Conservation (phyloP, 2,113 vertebrate species). For the Myxocyprinus asiaticus region DNA sequence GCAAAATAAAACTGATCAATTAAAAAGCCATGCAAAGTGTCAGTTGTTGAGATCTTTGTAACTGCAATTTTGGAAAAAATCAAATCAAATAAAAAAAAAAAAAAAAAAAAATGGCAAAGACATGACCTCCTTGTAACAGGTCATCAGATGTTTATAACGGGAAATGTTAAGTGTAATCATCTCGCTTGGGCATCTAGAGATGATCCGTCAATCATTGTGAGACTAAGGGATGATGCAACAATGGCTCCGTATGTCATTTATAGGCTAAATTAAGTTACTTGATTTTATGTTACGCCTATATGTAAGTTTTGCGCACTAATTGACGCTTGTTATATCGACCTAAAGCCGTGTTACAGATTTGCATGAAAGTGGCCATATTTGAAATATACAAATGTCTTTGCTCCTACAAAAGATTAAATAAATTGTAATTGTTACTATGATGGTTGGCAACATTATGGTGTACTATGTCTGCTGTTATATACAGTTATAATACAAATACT, state of each 20-base stretch:
- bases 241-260: neutral
- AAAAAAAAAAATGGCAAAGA: neutral
- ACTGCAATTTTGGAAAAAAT: neutral
- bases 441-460: neutral
- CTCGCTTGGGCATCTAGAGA: neutral
- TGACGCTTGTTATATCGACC: neutral
- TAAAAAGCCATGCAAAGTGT: neutral
- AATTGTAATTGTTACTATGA: neutral
- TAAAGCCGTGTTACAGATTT: constrained; percentile 9
- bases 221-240: constrained; percentile 3
- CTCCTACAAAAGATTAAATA: neutral
- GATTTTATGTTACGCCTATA: neutral
- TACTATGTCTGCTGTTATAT: neutral
- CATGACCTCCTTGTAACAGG: neutral
- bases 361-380: neutral
- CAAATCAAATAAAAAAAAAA: neutral
- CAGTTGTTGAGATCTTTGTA: neutral
- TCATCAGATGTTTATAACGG: neutral
- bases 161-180: neutral
- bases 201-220: constrained; percentile 25
- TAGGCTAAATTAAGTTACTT: neutral
- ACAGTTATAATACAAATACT: no score
- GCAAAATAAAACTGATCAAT: constrained; percentile 45
- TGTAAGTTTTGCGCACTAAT: neutral
- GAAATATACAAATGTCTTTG: neutral